phyloP scores from a whole-genome alignment of 2,113 vertebrate genomes.

The Dipodomys stephensi region DNA sequence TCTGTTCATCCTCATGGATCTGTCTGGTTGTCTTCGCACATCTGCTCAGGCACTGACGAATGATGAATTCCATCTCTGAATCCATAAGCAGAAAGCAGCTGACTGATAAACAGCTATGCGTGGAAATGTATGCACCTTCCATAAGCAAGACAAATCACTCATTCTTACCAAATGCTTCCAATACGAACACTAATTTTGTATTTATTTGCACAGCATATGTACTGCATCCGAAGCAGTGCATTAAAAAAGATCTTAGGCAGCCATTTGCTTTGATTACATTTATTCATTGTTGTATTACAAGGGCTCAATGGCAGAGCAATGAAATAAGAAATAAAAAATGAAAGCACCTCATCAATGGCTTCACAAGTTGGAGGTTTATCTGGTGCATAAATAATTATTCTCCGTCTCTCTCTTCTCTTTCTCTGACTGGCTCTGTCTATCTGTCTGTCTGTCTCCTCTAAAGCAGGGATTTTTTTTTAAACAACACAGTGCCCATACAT shows the following conservation, averaged over 20 bases:
- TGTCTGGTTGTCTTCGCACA: slow-evolving; percentile 82
- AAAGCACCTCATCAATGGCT: slow-evolving; percentile 63
- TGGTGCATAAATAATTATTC: neutral
- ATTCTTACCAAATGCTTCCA: slow-evolving; percentile 85
- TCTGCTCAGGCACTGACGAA: slow-evolving; percentile 85
- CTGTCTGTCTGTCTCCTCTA: neutral
- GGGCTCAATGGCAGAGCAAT: slow-evolving; percentile 70
- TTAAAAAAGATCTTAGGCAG: slow-evolving; percentile 85
- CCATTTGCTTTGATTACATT: slow-evolving; percentile 83
- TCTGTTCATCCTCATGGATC: slow-evolving; percentile 79
- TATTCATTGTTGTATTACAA: slow-evolving; percentile 78
- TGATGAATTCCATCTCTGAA: slow-evolving; percentile 83
- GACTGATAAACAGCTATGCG: slow-evolving; percentile 85
- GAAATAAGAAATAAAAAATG: slow-evolving; percentile 65
- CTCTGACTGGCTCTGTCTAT: neutral
- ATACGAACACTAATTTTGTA: slow-evolving; percentile 85
- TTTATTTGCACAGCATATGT: slow-evolving; percentile 87
- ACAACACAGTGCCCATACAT: slow-evolving; percentile 50
- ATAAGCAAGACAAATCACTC: slow-evolving; percentile 88
- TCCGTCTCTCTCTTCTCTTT: neutral
- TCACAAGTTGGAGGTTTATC: slow-evolving; percentile 26
- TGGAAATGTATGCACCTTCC: slow-evolving; percentile 85
- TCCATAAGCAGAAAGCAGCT: slow-evolving; percentile 83
- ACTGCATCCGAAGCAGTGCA: slow-evolving; percentile 82
- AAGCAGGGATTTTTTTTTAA: neutral